Conservation (phyloP, 2,888 invertebrate species). For the Galerucella calmariensis region DNA sequence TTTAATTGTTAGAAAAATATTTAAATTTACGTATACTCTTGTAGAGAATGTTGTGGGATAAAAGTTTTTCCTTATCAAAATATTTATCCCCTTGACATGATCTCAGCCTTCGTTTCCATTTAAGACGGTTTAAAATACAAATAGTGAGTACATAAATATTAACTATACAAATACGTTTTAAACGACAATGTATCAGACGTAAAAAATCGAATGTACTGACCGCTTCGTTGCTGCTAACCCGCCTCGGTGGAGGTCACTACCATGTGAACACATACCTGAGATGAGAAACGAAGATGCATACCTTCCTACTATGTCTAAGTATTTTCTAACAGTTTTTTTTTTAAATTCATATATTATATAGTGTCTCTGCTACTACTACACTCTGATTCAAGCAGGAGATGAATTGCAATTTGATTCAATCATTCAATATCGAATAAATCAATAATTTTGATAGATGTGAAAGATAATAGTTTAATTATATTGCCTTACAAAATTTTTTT, state of each 20-base stretch:
- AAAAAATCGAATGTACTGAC: constrained; percentile 41
- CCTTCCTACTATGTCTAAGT: constrained; percentile 30
- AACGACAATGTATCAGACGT: constrained; percentile 46
- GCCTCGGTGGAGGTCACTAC: constrained; percentile 43
- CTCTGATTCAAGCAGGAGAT: neutral
- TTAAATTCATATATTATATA: neutral
- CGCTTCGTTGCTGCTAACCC: constrained; percentile 27
- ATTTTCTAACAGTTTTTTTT: constrained; percentile 35
- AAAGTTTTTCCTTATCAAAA: too few species aligned
- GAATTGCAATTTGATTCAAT: neutral
- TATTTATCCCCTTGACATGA: neutral
- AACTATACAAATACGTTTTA: constrained; percentile 44
- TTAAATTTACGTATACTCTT: too few species aligned
- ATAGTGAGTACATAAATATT: constrained; percentile 46
- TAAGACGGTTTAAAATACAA: constrained; percentile 33
- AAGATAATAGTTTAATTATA: too few species aligned
- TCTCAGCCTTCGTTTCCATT: constrained; percentile 19
- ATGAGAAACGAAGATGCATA: constrained; percentile 27
- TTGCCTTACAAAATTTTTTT: too few species aligned
- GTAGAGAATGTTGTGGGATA: too few species aligned
- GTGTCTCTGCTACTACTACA: neutral
- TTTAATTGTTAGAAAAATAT: too few species aligned
- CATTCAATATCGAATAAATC: neutral
- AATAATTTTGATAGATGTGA: too few species aligned
- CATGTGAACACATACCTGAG: constrained; percentile 38